A percentile compares a stretch with the other conserved stretches of the same genome.
Evolutionary conservation across 2,797 vertebrate genomes (phyloP).

Genomic region (Lindbergichthys nudifrons): DNA sequence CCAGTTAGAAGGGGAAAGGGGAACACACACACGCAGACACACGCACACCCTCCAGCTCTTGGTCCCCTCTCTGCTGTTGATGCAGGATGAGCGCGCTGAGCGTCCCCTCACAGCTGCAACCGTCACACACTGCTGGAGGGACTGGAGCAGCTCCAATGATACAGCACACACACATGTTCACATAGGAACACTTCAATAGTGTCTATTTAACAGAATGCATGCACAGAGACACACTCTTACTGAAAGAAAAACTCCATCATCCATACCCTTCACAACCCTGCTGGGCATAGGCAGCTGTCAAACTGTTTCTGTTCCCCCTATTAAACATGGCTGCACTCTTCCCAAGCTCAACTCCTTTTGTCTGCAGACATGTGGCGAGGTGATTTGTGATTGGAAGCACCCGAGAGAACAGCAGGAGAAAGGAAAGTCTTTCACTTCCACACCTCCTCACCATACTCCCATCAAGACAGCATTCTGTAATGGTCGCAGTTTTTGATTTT

Average conservation of each 20-base stretch:
- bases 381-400: conserved; percentile 62
- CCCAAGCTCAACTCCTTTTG: conserved; percentile 54
- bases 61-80: conserved; percentile 43
- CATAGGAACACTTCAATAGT: conserved; percentile 29
- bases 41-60: conserved; percentile 33
- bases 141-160: conserved; percentile 61
- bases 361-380: conserved; percentile 52
- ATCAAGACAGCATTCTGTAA: conserved; percentile 44
- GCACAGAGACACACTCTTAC: neutral
- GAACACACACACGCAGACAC: conserved; percentile 15
- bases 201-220: conserved; percentile 27
- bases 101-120: conserved; percentile 68
- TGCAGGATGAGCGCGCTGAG: conserved; percentile 52
- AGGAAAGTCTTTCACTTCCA: conserved; percentile 39
- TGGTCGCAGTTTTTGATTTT: conserved; percentile 32
- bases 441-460: conserved; percentile 29
- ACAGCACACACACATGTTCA: conserved; percentile 39
- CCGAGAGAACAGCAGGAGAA: conserved; percentile 48
- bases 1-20: conserved; percentile 40
- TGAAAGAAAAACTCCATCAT: conserved; percentile 30
- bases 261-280: conserved; percentile 32
- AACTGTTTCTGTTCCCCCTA: conserved; percentile 28
- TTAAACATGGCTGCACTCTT: conserved; percentile 38
- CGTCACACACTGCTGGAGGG: conserved; percentile 66
- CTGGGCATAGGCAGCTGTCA: conserved; percentile 56